Conservation (phyloP, 2,113 vertebrate genomes). For the Misgurnus mizolepis region DNA sequence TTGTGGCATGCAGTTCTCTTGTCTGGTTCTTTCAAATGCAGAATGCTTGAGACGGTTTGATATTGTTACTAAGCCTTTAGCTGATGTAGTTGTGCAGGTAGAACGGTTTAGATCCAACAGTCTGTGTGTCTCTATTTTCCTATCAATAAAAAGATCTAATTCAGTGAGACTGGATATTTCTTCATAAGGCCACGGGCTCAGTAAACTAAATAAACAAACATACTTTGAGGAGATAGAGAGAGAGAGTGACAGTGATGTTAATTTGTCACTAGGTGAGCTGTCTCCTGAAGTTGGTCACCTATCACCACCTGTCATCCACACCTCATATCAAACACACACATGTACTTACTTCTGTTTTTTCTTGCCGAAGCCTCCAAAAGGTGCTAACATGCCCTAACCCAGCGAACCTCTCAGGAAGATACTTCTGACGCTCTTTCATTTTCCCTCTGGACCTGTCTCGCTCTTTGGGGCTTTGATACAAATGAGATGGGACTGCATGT, state of each 20-base stretch:
- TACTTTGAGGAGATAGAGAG: neutral
- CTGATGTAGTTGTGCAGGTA: neutral
- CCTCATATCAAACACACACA: conserved; percentile 75
- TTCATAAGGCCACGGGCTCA: conserved; percentile 36
- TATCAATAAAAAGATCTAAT: conserved; percentile 22
- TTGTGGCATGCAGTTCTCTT: conserved; percentile 15
- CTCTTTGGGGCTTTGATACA: conserved; percentile 65
- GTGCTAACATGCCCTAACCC: conserved; percentile 67
- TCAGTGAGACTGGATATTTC: conserved; percentile 9
- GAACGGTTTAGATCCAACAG: conserved; percentile 2
- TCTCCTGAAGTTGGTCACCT: conserved; percentile 69
- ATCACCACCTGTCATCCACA: conserved; percentile 77
- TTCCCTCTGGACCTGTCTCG: conserved; percentile 63
- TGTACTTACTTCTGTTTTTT: conserved; percentile 50
- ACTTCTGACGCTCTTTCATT: conserved; percentile 31
- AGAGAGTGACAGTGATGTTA: conserved; percentile 71
- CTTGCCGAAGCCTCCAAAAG: conserved; percentile 54
- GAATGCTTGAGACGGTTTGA: neutral
- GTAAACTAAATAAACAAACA: neutral
- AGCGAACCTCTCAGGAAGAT: conserved; percentile 36
- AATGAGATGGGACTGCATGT: conserved; percentile 77
- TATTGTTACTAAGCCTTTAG: conserved; percentile 29
- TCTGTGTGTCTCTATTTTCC: neutral
- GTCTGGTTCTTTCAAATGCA: conserved; percentile 19
- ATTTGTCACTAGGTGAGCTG: conserved; percentile 71